Percentiles rank a stretch among this genome's conserved stretches.
phyloP scores from a whole-genome alignment of 2,113 vertebrate genomes.

The Notothenia rossii region DNA sequence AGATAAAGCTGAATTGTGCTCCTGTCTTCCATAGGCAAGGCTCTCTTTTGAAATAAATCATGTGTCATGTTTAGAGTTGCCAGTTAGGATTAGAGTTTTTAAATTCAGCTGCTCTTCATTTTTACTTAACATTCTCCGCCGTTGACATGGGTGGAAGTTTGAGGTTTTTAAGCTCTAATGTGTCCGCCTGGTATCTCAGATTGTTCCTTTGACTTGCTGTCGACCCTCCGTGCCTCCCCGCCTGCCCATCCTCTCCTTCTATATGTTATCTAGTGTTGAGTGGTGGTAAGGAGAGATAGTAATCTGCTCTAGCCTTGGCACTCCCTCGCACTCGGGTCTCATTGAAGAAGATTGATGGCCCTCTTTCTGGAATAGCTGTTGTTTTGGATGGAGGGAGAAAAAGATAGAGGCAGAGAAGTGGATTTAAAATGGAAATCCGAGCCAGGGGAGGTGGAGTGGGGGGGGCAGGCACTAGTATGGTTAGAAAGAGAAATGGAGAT shows the following conservation, averaged over 20 bases:
- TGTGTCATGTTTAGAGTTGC: slow-evolving; percentile 40
- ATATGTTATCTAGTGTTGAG: slow-evolving; percentile 55
- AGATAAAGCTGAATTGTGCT: slow-evolving; percentile 2
- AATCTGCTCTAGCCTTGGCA: slow-evolving; percentile 76
- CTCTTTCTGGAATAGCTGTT: slow-evolving; percentile 72
- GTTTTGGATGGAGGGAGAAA: slow-evolving; percentile 69
- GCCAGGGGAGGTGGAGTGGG: slow-evolving; percentile 7
- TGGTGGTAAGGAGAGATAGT: slow-evolving; percentile 72
- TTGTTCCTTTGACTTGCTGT: slow-evolving; percentile 41
- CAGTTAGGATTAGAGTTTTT: slow-evolving; percentile 52
- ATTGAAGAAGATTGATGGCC: slow-evolving; percentile 81
- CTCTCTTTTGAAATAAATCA: slow-evolving; percentile 33
- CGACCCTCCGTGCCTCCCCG: slow-evolving; percentile 4
- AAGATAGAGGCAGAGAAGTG: slow-evolving; percentile 63
- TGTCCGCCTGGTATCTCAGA: slow-evolving; percentile 41
- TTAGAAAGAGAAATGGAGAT: slow-evolving; percentile 26
- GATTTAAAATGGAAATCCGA: slow-evolving; percentile 61
- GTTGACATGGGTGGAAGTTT: slow-evolving; percentile 42
- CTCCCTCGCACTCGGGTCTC: slow-evolving; percentile 66
- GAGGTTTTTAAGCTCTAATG: slow-evolving; percentile 51
- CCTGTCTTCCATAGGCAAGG: background rate
- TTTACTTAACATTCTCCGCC: slow-evolving; percentile 24
- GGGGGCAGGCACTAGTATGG: background rate
- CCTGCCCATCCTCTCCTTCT: slow-evolving; percentile 35
- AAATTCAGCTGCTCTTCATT: slow-evolving; percentile 19